phyloP scores from a whole-genome alignment of 2,113 vertebrate species.

The Ailurus styani region DNA sequence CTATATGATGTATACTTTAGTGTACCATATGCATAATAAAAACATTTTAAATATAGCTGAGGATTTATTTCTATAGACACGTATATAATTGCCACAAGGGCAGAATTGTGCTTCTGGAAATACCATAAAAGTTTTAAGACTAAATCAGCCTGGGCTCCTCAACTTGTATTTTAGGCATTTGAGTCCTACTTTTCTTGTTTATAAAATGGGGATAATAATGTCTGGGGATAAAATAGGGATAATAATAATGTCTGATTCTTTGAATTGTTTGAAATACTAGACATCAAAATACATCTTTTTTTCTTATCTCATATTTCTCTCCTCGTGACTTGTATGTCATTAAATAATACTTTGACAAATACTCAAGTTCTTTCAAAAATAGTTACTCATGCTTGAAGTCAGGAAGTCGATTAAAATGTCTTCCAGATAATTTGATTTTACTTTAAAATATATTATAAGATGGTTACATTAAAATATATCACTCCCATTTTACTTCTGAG shows the following conservation, averaged over 20 bases:
- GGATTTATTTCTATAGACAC: not conserved
- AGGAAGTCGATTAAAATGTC: not conserved
- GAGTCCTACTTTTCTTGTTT: not conserved
- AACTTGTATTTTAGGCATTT: not conserved
- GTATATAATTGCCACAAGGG: not conserved
- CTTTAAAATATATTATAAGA: constrained; percentile 7
- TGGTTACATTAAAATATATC: constrained; percentile 1
- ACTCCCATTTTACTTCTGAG: constrained; percentile 20
- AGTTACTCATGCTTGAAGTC: not conserved
- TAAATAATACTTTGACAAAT: not conserved
- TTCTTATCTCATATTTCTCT: not conserved
- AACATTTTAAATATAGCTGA: not conserved
- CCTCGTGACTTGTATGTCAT: not conserved
- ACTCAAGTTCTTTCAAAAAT: constrained; percentile 24
- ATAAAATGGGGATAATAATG: not conserved
- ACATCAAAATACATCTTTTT: not conserved
- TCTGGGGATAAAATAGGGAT: not conserved
- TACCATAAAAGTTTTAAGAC: not conserved
- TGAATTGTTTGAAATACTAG: not conserved
- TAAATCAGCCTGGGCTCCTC: not conserved
- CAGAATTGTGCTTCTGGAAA: not conserved
- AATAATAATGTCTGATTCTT: not conserved
- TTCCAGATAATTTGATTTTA: constrained; percentile 7
- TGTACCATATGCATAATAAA: not conserved
- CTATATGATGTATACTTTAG: not conserved